Percentiles rank a stretch among this genome's conserved stretches.
Conservation (phyloP, 2,888 invertebrate genomes). For the Agrotis segetum region DNA sequence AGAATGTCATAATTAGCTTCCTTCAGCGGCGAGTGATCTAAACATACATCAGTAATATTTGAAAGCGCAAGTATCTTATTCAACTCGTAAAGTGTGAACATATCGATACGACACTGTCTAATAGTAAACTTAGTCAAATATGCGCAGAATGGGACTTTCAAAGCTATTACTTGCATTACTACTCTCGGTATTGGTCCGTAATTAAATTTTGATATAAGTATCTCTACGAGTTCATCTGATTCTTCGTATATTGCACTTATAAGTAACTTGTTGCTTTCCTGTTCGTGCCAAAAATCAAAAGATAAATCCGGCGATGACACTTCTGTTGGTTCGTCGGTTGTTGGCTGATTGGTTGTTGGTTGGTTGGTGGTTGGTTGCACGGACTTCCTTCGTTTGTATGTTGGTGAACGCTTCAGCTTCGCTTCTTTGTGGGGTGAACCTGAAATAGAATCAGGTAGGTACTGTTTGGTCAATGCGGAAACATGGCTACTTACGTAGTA, state of each 20-base stretch:
- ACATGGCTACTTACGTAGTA: no score
- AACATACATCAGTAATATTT: slow-evolving; percentile 72
- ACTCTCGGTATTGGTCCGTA: slow-evolving; percentile 64
- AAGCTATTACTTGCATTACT: slow-evolving; percentile 71
- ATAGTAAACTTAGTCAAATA: slow-evolving; percentile 71
- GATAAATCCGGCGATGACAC: background rate
- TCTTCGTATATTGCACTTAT: slow-evolving; percentile 70
- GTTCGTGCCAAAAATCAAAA: background rate
- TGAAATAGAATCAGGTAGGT: slow-evolving; percentile 32
- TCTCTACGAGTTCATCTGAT: slow-evolving; percentile 70
- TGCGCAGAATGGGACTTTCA: slow-evolving; percentile 66
- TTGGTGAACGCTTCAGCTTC: slow-evolving; percentile 3
- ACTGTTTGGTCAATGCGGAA: background rate
- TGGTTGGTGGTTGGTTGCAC: no score
- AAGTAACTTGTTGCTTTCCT: slow-evolving; percentile 45
- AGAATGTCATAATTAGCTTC: slow-evolving; percentile 72
- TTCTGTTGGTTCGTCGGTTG: background rate
- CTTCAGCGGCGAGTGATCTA: slow-evolving; percentile 71
- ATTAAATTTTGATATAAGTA: slow-evolving; percentile 64
- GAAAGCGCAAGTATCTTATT: slow-evolving; percentile 70
- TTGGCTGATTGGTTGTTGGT: no score
- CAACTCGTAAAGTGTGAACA: slow-evolving; percentile 72
- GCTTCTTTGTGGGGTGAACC: slow-evolving; percentile 56
- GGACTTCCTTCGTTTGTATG: slow-evolving; percentile 20
- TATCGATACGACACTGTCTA: slow-evolving; percentile 67